phyloP scores from a whole-genome alignment of 2,113 vertebrate species.

The Cichladusa arquata region DNA sequence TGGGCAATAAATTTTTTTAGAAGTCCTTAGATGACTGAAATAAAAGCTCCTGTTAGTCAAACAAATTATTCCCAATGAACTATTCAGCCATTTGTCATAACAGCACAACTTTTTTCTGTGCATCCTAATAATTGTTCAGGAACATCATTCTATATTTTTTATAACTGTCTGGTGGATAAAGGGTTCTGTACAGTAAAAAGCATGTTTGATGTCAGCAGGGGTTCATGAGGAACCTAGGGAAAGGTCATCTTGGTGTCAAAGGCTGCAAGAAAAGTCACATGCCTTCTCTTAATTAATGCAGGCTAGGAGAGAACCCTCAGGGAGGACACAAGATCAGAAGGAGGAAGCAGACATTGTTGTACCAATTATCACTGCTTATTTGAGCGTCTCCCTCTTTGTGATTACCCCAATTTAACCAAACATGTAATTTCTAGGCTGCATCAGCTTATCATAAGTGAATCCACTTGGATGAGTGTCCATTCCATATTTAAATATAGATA shows the following conservation, averaged over 20 bases:
- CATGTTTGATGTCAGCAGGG: background rate
- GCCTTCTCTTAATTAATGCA: constrained; percentile 41
- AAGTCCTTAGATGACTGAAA: background rate
- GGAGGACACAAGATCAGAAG: constrained; percentile 26
- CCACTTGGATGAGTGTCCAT: constrained; percentile 7
- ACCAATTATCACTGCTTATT: constrained; percentile 25
- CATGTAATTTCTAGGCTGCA: constrained; percentile 41
- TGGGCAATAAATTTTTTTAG: background rate
- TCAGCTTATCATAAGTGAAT: constrained; percentile 47
- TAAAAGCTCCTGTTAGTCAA: constrained; percentile 2
- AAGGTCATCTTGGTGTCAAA: constrained; percentile 50
- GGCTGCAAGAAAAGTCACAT: constrained; percentile 30
- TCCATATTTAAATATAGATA: constrained; percentile 56
- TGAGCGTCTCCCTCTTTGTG: constrained; percentile 9
- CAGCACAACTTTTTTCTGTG: background rate
- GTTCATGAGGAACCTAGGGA: background rate
- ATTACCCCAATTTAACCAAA: constrained; percentile 49
- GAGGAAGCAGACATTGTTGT: constrained; percentile 17
- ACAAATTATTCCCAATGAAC: background rate
- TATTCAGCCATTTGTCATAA: background rate
- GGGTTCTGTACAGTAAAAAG: background rate
- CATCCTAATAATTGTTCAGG: background rate
- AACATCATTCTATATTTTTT: background rate
- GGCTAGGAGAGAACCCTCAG: background rate
- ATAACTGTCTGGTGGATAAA: background rate